Base-by-base conservation (phyloP, 2,888 invertebrate genomes). In the Drosophila infuscata region DNA sequence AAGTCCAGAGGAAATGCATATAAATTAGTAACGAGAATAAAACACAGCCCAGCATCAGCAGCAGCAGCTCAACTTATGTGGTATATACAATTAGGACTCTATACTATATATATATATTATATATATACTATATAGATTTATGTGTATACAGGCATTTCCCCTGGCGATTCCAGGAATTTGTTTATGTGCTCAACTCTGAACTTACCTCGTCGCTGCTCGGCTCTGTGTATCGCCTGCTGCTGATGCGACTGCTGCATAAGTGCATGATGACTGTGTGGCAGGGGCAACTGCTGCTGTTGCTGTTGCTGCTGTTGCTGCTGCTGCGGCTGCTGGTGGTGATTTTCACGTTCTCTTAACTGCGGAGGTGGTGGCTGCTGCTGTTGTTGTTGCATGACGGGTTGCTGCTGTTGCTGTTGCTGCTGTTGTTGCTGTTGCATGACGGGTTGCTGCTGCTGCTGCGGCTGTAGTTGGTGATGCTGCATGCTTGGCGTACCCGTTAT, bases 171-270 rank as follows among this genome's bases (percentile, higher is more conserved):
- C 43, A 53, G 41, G 46, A 12, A 33, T 33, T 52, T 59, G 25
- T 30, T 25, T 20, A 38, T 36, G 11, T 63, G 63, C 52, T 32
- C 12, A 48, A 46, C 46, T 25, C 46, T 8, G 12, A 32, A 81
- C 86, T 86, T 82, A 86, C 86, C 86, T 76, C 86, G 72, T 57
- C 82, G 76, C 76, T 90, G 90, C 79, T 86, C 86, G 63, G 85
- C 85, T 69, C 86, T 74, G 58, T 86, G 88, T 68, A 90, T 90
- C 30, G 89, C 86, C 77, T 90, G 89, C 87, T 86, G 86, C 74
- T 90, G 90, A 35, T 87, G 86, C 41, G 88, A 84, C 33, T 90
- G 90, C 89, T 89, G 90, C 90, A 90, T 90, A 62, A 85, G 48
- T 15, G 85, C 85, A 59, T 85, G 85, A 74, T 85, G 85, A 32